Percentiles rank a stretch among this genome's conserved stretches.
Conservation (phyloP, 2,888 invertebrate species). For the Acleris emargana region DNA sequence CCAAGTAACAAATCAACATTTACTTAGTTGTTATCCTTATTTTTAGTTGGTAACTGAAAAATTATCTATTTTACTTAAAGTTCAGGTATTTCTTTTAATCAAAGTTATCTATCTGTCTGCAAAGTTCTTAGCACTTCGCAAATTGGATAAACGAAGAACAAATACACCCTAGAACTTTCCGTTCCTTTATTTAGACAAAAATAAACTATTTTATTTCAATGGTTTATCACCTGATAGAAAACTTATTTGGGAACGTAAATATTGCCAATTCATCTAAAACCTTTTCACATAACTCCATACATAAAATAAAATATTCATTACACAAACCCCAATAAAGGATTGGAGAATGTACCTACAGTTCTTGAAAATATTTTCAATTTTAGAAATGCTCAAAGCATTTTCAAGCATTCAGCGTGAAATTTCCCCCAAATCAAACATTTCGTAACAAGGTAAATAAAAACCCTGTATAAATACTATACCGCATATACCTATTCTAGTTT, state of each 20-base stretch:
- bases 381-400: too few species aligned
- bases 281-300: too few species aligned
- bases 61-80: neutral
- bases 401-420: too few species aligned
- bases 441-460: too few species aligned
- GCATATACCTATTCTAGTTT: constrained; percentile 3
- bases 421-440: too few species aligned
- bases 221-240: neutral
- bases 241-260: neutral
- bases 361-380: too few species aligned
- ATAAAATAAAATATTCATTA: too few species aligned
- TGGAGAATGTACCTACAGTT: too few species aligned
- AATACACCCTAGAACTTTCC: constrained; percentile 14
- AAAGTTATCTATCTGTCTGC: constrained; percentile 9
- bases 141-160: constrained; percentile 31
- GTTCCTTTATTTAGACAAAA: constrained; percentile 10
- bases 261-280: too few species aligned
- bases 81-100: constrained; percentile 16
- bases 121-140: constrained; percentile 25
- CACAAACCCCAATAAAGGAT: too few species aligned
- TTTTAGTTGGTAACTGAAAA: neutral
- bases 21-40: too few species aligned
- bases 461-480: neutral
- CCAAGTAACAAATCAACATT: too few species aligned
- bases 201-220: neutral